A percentile compares a stretch with the other conserved stretches of the same genome.
phyloP scores from a whole-genome alignment of 2,888 invertebrate species.

The Entomobrya multifasciata region DNA sequence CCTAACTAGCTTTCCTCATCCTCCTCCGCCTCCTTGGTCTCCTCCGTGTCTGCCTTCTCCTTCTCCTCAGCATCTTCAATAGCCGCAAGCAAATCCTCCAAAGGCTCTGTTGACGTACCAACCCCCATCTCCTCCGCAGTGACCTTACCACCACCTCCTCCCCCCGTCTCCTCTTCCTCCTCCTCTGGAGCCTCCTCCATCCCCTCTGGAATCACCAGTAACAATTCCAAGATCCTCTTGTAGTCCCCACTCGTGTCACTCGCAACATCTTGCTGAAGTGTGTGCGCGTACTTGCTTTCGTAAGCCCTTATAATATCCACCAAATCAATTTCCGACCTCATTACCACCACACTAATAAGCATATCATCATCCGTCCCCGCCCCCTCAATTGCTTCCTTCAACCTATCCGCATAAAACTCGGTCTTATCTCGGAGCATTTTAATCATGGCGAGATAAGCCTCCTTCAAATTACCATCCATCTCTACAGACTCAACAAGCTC shows the following conservation, averaged over 20 bases:
- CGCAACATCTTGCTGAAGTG: neutral
- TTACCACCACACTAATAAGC: conserved; percentile 82
- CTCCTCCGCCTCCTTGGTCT: conserved; percentile 1
- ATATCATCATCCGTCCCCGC: conserved; percentile 82
- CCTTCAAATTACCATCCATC: neutral
- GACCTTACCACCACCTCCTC: neutral
- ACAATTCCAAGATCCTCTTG: neutral
- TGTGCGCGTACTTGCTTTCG: conserved; percentile 8
- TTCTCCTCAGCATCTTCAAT: conserved; percentile 17
- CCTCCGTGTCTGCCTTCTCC: conserved; percentile 21
- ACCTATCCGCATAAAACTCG: conserved; percentile 1
- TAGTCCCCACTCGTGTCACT: conserved; percentile 28
- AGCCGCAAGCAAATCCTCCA: conserved; percentile 11
- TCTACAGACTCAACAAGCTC: conserved; percentile 77
- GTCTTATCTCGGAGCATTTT: neutral
- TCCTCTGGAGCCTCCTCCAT: neutral
- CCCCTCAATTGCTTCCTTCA: conserved; percentile 81
- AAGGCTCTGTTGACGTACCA: neutral
- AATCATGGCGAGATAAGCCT: conserved; percentile 6
- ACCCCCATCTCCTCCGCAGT: conserved; percentile 24
- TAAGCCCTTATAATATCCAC: conserved; percentile 23
- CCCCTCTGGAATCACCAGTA: neutral
- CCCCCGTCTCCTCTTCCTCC: neutral
- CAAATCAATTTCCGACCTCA: conserved; percentile 80
- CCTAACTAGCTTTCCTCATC: no score